phyloP scores from a whole-genome alignment of 2,797 vertebrate genomes.

The Serranus cabrilla region DNA sequence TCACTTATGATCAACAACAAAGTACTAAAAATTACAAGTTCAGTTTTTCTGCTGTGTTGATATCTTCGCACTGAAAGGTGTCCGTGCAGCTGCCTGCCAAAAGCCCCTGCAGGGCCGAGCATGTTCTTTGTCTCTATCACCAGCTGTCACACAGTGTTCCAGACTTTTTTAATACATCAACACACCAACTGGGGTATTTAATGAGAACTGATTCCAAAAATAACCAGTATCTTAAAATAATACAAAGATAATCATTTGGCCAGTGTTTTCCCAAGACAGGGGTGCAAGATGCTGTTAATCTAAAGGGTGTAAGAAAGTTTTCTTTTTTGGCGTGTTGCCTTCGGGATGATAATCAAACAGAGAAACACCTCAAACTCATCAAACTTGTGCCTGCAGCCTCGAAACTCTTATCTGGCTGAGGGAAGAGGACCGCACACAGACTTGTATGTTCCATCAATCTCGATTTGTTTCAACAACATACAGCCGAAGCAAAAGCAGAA shows the following conservation, averaged over 20 bases:
- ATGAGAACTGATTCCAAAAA: slow-evolving; percentile 46
- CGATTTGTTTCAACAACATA: too few relatives aligned
- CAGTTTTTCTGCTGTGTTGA: slow-evolving; percentile 6
- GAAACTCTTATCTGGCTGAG: too few relatives aligned
- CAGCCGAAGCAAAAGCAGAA: too few relatives aligned
- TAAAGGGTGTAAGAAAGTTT: background rate
- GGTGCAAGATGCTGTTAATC: background rate
- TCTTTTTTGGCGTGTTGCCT: background rate
- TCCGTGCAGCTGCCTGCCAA: slow-evolving; percentile 45
- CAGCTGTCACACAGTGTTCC: slow-evolving; percentile 48
- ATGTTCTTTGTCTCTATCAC: slow-evolving; percentile 62
- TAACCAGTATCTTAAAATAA: slow-evolving; percentile 29
- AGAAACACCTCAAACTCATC: too few relatives aligned
- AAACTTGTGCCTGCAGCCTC: too few relatives aligned
- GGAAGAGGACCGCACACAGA: too few relatives aligned
- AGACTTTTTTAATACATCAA: slow-evolving; percentile 32
- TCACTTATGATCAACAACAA: slow-evolving; percentile 25
- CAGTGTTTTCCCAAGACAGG: background rate
- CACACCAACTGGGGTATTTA: slow-evolving; percentile 31
- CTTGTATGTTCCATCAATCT: too few relatives aligned
- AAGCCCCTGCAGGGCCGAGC: slow-evolving; percentile 37
- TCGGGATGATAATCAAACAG: background rate
- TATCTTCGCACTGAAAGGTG: slow-evolving; percentile 30
- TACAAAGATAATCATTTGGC: slow-evolving; percentile 18
- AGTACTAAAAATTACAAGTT: background rate